Evolutionary conservation across 1,140 invertebrate genomes (phyloP), one percentile per base, ranked within the genome.

Genomic region (Drosophila gunungcola): DNA sequence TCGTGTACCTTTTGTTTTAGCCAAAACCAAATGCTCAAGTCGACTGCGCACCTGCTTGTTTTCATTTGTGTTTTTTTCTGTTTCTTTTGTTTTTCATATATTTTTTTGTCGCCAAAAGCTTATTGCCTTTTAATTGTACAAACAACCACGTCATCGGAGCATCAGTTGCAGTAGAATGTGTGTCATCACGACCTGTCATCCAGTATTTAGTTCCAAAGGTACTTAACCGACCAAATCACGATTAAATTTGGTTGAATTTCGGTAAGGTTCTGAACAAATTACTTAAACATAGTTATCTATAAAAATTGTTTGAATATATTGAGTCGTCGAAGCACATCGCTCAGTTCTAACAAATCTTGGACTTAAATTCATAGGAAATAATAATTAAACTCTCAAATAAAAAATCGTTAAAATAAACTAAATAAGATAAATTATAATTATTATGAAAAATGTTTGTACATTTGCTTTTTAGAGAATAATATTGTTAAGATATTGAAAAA

Each of bases 1-100:
- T 81, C 43, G 64, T 48, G 52, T 58, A 69, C 64, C 81, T 85
- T 85, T 85, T 86, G 81, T 88, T 82, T 86, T 81, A 67, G 73
- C 51, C 61, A 72, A 72, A 62, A 81, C 32, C 53, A 60, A 51
- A 43, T 60, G 72, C 43, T 36, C n/a, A 70, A 55, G 29, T 52
- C 49, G 38, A n/a, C 45, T 39, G 63, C 55, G 12, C 70, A 80
- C 69, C 70, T 84, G 68, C 45, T 55, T 13, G 45, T 4, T 41
- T 41, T 34, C 54, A 27, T 29, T 13, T 73, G 49, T 41, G 32
- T 12, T 52, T 13, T 16, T 25, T 12, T 11, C 2, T 12, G 0
- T 13, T 21, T 12, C 9, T 36, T n/a, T 51, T 39, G 10, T 10
- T 69, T 27, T 11, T 41, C 13, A 7, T 3, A 42, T 46, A 51